These are phyloP conservation scores for Pteruthius melanotis DNA, from an alignment of 2,113 vertebrate species.

Conservation along the genomic window DNA sequence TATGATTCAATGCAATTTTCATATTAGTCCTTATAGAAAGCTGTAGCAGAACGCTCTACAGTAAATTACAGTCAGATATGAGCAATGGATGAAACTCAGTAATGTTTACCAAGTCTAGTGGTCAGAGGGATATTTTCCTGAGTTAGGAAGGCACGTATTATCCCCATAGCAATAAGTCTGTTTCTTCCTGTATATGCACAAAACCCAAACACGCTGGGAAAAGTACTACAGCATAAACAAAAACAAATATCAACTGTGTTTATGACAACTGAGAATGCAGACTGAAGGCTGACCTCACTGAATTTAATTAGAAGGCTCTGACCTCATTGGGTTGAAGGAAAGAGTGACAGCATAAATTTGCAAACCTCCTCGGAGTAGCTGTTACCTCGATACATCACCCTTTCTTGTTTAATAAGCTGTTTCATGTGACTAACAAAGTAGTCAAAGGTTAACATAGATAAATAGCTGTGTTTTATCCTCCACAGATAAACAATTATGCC, in stretches of 20 bases:
- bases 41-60: neutral
- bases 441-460: slow-evolving; percentile 47
- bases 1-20: neutral
- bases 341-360: neutral
- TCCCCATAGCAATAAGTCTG: neutral
- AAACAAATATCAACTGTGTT: slow-evolving; percentile 9
- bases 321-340: neutral
- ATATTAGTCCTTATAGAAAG: neutral
- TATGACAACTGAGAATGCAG: neutral
- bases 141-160: neutral
- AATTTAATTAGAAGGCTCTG: slow-evolving; percentile 24
- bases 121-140: neutral
- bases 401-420: slow-evolving; percentile 17
- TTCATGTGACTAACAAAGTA: slow-evolving; percentile 33
- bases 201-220: neutral
- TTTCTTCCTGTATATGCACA: neutral
- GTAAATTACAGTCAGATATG: neutral
- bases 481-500: neutral
- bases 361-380: neutral
- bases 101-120: neutral
- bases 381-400: neutral
- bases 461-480: slow-evolving; percentile 4
- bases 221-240: neutral
- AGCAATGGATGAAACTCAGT: neutral
- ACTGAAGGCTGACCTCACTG: neutral